Evolutionary conservation across 2,888 invertebrate genomes (phyloP), one percentile per base, ranked within the genome.

Genomic region (Opisthograptis luteolata): DNA sequence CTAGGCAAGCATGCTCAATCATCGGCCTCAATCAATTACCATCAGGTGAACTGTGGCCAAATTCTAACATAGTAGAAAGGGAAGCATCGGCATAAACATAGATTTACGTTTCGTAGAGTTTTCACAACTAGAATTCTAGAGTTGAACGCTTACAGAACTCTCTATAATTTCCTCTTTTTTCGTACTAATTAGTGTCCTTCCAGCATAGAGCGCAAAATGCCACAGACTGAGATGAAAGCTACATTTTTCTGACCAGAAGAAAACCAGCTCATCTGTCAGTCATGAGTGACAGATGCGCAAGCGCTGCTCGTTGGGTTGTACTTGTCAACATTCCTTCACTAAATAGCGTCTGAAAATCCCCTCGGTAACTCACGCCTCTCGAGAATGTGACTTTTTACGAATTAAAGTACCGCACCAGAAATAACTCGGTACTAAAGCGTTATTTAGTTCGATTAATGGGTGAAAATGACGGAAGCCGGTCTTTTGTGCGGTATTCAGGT

Each of bases 261-360:
- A 72, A 71, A 68, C 66, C 67, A 75, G 73, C 79, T 65, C 77
- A 76, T 78, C 79, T 67, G 76, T 81, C 75, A 65, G 76, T 76
- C 71, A 68, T 58, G 60, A 61, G 70, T 69, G 81, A 81, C 80
- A 76, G 73, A 67, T 69, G 69, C 70, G 73, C 73, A 75, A 71
- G 76, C 66, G 54, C 54, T 51, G 54, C 54, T 51, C 61, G 57
- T 39, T 32, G 57, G 14, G 31, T 30, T 60, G 62, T 64, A 68
- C 77, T 81, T 78, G 80, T 84, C 83, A 78, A 71, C 71, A 73
- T 75, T 71, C 70, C 70, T 71, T 68, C 73, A 68, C 73, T 68
- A 77, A 77, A 77, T 76, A 81, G 76, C 72, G 66, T 59, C 73
- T 71, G 71, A 66, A 69, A 70, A 67, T 60, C 63, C 66, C 53